Base-by-base conservation (phyloP, 2,888 invertebrate species). In the Amphimallon solstitiale region DNA sequence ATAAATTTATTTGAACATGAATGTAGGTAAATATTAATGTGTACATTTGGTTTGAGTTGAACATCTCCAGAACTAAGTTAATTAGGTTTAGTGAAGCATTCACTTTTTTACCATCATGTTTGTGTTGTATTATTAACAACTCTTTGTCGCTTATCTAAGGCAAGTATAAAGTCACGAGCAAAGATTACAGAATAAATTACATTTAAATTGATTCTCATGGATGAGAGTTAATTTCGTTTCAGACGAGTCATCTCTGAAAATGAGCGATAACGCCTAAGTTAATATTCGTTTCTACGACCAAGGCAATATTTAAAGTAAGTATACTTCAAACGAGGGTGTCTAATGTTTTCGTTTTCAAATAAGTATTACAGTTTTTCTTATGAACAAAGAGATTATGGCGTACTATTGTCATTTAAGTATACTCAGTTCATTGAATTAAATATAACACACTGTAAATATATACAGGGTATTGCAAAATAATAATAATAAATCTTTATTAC, bases 191-290 rank as follows among this genome's bases (percentile, higher is more conserved):
- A 74, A 74, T 74, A 74, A 75, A 76, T 73, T 73, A 73, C 72
- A 64, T 69, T 66, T 69, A 73, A 75, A 75, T 77, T 76, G 76
- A 76, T 76, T 76, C 76, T 74, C 75, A 75, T 75, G 74, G 69
- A 65, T 54, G 63, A 56, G 70, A 73, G 75, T 75, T 76, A 76
- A 74, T 73, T 73, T 72, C 59, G 68, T 74, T 72, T 73, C 71
- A 68, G 69, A 69, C 73, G 62, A 73, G 75, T 75, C 76, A 74
- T 75, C 73, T 71, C 54, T 51, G 54, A 61, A 59, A 56, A 48
- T 48, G 54, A 56, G 40, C 43, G 38, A 17, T n/a, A 45, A 19
- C 19, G 19, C 19, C 10, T 45, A n/a, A 17, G 29, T n/a, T 12
- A 35, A 14, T 29, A 56, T 34, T 17, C 37, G 40, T 35, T 49